Evolutionary conservation across 2,888 invertebrate species (phyloP), one percentile per base, ranked within the genome.

Genomic region (Nasonovia ribisnigri): DNA sequence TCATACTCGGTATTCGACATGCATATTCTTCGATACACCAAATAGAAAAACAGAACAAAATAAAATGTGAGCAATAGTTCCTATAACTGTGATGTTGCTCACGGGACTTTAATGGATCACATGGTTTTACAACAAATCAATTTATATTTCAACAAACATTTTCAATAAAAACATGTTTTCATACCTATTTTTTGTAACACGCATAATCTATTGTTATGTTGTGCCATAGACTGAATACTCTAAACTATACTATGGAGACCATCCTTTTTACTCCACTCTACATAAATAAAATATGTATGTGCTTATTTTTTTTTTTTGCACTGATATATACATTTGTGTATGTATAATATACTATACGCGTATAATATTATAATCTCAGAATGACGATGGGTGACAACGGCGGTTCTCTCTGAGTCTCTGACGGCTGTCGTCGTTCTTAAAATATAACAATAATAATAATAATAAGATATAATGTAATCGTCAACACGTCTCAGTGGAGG

Each of bases 401-500:
- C 36, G 77, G 36, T 36, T 77, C 20, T 77, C 77, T 36, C 16
- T 24, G 8, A 36, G 77, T 77, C 77, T 36, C 77, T 36, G 77
- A 36, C 77, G 77, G 20, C 77, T 36, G 36, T 20, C 36, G 36
- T 77, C 77, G 4, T 67, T 13, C 36, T 77, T 77, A 77, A 77
- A 77, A 77, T 77, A 42, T 77, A 77, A 77, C 77, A 36, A 67
- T 67, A 67, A 77, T 77, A 36, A 60, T 60, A 60, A 84, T 84
- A 84, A 42, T 84, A 84, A 84, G 43, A 43, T n/a, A 43, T 60
- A 89, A 89, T 89, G 16, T 60, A 60, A 89, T 89, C 89, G 89
- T 60, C 29, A n/a, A 89, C 89, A 89, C 89, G 89, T 89, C 57
- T 88, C 57, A n/a, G 43, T 16, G 13, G 57, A 89, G 29, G 54